Percentiles rank a stretch among this genome's conserved stretches.
phyloP scores from a whole-genome alignment of 2,797 vertebrate species.

The Paguma larvata region DNA sequence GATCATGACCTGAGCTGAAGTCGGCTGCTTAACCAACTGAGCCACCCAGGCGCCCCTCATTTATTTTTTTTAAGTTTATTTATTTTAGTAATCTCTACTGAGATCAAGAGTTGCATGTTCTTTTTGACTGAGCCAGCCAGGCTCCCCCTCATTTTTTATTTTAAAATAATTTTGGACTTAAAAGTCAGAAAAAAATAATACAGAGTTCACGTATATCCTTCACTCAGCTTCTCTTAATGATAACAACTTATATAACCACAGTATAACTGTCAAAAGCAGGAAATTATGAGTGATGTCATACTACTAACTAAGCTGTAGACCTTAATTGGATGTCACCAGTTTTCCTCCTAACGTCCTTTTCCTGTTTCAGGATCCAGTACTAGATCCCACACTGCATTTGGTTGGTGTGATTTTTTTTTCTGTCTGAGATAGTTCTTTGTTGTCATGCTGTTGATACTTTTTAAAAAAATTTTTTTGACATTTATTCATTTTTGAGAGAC shows the following conservation, averaged over 20 bases:
- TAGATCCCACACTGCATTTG: background rate
- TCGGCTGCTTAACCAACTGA: too few relatives aligned
- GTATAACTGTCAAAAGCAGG: background rate
- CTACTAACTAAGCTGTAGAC: background rate
- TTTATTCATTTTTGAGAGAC: too few relatives aligned
- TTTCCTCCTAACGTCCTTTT: background rate
- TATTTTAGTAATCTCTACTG: background rate
- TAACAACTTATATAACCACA: background rate
- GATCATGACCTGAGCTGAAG: too few relatives aligned
- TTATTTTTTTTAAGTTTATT: background rate
- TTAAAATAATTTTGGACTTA: constrained; percentile 35
- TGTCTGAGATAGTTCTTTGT: background rate
- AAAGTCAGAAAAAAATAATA: background rate
- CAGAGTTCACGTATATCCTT: background rate
- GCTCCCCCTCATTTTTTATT: background rate
- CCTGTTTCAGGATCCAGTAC: background rate
- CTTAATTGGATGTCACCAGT: background rate
- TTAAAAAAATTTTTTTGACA: too few relatives aligned
- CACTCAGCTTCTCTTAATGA: background rate
- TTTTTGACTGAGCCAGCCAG: background rate
- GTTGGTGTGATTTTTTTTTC: background rate
- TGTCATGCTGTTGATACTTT: background rate
- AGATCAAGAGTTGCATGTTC: background rate
- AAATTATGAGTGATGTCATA: background rate
- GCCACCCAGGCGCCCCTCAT: too few relatives aligned